Base-by-base conservation (phyloP, 2,888 invertebrate species). In the Spatulosminthurus flaviceps region DNA sequence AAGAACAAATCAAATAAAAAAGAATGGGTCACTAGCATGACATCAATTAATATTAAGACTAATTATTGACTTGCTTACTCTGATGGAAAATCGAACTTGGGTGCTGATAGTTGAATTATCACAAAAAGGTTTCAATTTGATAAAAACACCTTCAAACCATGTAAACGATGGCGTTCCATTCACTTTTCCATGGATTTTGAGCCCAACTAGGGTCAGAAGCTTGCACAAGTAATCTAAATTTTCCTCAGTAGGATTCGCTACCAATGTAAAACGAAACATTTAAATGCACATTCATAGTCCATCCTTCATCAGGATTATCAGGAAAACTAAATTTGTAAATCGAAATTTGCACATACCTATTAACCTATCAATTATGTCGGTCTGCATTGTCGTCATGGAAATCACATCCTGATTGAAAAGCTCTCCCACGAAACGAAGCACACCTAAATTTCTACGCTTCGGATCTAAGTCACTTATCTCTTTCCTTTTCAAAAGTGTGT, bases 171-270 rank as follows among this genome's bases (percentile, higher is more conserved):
- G 21, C 1, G 61, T 24, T 26, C 22, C 60, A 29, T 11, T n/a
- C 16, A 74, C 42, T 11, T 61, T 60, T 13, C 16, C 26, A 1
- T 74, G 26, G 5, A 74, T 24, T 28, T 74, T 74, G 26, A 13
- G 24, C 19, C 74, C 74, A 22, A 74, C 34, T 9, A 74, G 60
- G 1, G 28, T 51, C 24, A 74, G 28, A 2, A 74, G 22, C 34
- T 74, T 74, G 61, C 74, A 74, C 2, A 74, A 22, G 26, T 74
- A 74, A 29, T 74, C 74, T 21, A 74, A 26, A 61, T 51, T 74
- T 29, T 74, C 74, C 1, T 61, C 74, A 26, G 26, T 28, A 16
- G 61, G 61, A 21, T 24, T 22, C 4, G 64, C 64, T 64, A 64
- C 26, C 2, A 64, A 13, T 2, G 16, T 19, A 51, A 51, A 5